Evolutionary conservation across 1,140 invertebrate species (phyloP), one percentile per base, ranked within the genome.

Genomic region (Papilio aristodemus): DNA sequence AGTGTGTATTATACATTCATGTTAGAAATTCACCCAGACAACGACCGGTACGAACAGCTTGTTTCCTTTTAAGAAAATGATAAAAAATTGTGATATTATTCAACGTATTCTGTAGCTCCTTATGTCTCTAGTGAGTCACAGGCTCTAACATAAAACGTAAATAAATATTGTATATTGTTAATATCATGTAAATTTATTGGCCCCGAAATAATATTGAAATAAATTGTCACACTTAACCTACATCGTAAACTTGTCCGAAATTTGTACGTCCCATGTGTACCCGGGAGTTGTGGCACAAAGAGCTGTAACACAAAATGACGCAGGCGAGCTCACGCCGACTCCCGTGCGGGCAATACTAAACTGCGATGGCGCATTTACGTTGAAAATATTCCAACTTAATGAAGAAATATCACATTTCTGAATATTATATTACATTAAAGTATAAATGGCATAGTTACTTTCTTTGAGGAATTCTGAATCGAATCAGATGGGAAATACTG

Each of bases 181-280:
- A 54, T 54, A 22, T 54, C 46, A 54, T 22, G 19, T 54, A 54
- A 54, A 54, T 54, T 13, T 46, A 19, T 19, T 54, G 19, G 22
- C 22, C 19, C 46, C 46, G 22, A 54, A 54, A 38, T 62, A 37
- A 17, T 37, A 10, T 38, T 62, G 43, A 17, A 19, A 62, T 39
- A 62, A 60, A 60, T 60, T 60, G 25, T 62, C 59, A 11, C 11
- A 17, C 32, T 37, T 17, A 60, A 62, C 14, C 14, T 32, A 32
- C 14, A 9, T 37, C 36, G 59, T 62, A 62, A 62, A 62, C 36
- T 62, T 62, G 59, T 39, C 59, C 36, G 14, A 36, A 62, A 39
- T 62, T 7, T 50, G 13, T 50, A 3, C 6, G 14, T 62, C 59
- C 32, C 59, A 38, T 38, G 59, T 62, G 32, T 37, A 10, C 10